phyloP scores from a whole-genome alignment of 2,113 vertebrate species.

The Aspiorhynchus laticeps region DNA sequence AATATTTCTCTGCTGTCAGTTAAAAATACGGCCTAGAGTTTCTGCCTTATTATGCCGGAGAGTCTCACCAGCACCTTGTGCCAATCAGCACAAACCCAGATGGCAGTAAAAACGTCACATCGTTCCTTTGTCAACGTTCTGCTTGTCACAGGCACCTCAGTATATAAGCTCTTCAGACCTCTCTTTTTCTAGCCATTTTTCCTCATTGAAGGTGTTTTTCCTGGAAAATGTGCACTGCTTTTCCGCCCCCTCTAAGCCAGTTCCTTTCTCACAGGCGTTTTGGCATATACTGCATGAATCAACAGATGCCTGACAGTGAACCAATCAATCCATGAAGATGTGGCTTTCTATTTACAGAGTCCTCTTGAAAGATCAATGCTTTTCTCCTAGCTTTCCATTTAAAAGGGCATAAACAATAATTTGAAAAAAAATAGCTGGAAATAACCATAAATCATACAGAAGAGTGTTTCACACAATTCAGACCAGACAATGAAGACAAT shows the following conservation, averaged over 20 bases:
- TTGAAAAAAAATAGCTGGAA: constrained; percentile 2
- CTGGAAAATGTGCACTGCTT: constrained; percentile 42
- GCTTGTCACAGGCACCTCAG: constrained; percentile 39
- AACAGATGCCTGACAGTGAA: constrained; percentile 41
- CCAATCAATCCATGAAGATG: constrained; percentile 44
- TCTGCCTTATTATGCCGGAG: constrained; percentile 47
- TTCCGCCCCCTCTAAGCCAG: constrained; percentile 33
- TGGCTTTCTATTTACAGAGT: constrained; percentile 39
- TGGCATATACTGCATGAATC: constrained; percentile 20
- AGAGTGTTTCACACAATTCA: background rate
- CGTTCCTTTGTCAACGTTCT: constrained; percentile 50
- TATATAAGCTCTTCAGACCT: constrained; percentile 47
- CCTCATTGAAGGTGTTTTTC: constrained; percentile 32
- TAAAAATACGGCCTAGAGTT: constrained; percentile 42
- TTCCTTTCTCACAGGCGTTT: constrained; percentile 36
- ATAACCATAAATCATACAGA: constrained; percentile 19
- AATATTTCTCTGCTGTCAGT: constrained; percentile 56
- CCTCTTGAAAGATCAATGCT: constrained; percentile 43
- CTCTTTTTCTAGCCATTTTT: constrained; percentile 1
- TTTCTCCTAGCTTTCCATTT: constrained; percentile 10
- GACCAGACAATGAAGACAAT: constrained; percentile 9
- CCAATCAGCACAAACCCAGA: constrained; percentile 57
- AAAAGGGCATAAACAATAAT: constrained; percentile 30
- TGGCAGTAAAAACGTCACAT: constrained; percentile 56
- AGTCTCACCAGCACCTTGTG: constrained; percentile 43